Evolutionary conservation across 2,797 vertebrate species (phyloP).

Genomic region (Oreochromis mossambicus): DNA sequence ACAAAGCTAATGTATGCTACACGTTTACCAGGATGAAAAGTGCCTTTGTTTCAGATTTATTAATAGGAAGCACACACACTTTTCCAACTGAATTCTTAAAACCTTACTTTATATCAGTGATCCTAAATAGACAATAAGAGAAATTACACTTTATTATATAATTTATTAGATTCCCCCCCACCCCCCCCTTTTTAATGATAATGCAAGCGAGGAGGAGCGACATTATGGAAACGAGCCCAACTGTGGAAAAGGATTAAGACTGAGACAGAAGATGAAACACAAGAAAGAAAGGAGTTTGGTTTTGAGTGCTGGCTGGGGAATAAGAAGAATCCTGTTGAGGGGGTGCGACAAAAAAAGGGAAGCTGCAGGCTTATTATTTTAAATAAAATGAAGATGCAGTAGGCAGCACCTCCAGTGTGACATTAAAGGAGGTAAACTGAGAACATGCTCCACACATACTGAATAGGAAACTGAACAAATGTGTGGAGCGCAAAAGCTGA

Average conservation of each 20-base stretch:
- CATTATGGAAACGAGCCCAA: neutral
- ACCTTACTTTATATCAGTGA: neutral
- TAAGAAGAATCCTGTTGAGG: neutral
- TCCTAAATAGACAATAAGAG: neutral
- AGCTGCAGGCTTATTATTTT: neutral
- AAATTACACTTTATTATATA: neutral
- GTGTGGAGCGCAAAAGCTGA: neutral
- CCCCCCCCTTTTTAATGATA: neutral
- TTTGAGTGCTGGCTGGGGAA: neutral
- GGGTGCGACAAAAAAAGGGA: neutral
- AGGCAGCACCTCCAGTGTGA: neutral
- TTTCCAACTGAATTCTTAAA: neutral
- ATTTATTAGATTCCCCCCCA: neutral
- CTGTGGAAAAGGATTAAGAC: neutral
- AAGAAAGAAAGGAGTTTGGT: neutral
- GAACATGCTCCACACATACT: neutral
- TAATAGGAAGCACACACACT: neutral
- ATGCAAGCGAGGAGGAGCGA: neutral
- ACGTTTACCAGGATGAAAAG: neutral
- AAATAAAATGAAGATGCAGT: neutral
- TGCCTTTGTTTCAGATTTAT: neutral
- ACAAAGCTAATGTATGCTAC: neutral
- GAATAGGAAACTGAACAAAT: neutral
- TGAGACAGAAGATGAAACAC: neutral
- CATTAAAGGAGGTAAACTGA: neutral